phyloP scores from a whole-genome alignment of 2,888 invertebrate genomes.

The Drosophila picticornis region DNA sequence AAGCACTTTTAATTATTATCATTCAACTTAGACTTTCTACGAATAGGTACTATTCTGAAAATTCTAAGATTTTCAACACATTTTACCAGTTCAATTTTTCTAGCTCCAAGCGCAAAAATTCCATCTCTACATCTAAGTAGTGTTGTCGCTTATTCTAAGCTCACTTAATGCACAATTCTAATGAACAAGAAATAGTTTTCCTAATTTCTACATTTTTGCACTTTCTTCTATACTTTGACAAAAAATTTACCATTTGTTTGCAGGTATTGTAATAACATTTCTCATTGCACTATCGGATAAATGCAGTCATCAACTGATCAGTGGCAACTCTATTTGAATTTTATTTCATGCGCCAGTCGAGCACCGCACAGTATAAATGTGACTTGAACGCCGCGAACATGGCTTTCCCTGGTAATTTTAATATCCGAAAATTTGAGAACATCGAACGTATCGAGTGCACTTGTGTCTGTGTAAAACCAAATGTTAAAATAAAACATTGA shows the following conservation, averaged over 20 bases:
- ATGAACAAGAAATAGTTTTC: background rate
- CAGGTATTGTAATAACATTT: background rate
- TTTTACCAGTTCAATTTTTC: slow-evolving; percentile 3
- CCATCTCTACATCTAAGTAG: slow-evolving; percentile 31
- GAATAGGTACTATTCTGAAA: background rate
- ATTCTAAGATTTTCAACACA: background rate
- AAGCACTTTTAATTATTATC: background rate
- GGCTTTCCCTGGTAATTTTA: slow-evolving; percentile 89
- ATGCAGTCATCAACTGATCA: slow-evolving; percentile 7
- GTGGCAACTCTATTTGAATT: slow-evolving; percentile 57
- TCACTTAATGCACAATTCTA: background rate
- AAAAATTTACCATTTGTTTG: background rate
- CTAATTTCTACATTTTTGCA: background rate
- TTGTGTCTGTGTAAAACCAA: slow-evolving; percentile 79
- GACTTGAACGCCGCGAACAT: slow-evolving; percentile 86
- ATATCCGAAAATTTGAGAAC: slow-evolving; percentile 78
- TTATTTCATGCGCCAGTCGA: slow-evolving; percentile 61
- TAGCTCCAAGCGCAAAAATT: slow-evolving; percentile 6
- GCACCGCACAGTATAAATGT: slow-evolving; percentile 93
- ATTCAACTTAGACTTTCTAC: background rate
- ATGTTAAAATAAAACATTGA: slow-evolving; percentile 82
- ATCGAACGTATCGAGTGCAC: slow-evolving; percentile 61
- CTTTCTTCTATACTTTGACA: background rate
- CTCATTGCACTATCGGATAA: background rate
- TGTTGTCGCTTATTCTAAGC: slow-evolving; percentile 34